These are phyloP conservation scores for Nesospiza acunhae DNA, from an alignment of 2,113 vertebrate genomes.

Conservation along the genomic window DNA sequence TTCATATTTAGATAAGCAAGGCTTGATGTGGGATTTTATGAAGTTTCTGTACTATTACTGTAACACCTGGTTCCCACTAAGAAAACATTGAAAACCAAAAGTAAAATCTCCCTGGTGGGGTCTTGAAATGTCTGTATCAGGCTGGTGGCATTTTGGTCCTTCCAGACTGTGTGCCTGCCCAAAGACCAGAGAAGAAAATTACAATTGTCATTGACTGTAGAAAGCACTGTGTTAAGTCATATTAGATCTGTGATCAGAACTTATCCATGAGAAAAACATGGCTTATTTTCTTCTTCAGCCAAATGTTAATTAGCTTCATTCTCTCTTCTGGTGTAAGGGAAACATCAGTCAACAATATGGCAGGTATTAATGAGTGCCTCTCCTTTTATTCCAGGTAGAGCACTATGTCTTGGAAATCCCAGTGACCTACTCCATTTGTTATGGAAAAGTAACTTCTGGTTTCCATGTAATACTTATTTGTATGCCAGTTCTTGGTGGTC, in stretches of 20 bases:
- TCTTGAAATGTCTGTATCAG: not conserved
- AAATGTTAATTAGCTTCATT: not conserved
- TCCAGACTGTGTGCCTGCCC: not conserved
- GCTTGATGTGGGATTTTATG: constrained; percentile 2
- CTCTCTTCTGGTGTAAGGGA: not conserved
- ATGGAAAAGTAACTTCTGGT: not conserved
- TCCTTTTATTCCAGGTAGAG: not conserved
- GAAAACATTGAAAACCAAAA: not conserved
- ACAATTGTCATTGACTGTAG: not conserved
- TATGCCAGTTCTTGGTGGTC: not conserved
- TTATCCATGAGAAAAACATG: not conserved
- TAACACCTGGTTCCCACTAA: not conserved
- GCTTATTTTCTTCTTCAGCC: not conserved
- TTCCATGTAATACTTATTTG: not conserved
- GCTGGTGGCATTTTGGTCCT: not conserved
- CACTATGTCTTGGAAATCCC: not conserved
- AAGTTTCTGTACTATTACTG: not conserved
- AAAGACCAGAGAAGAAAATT: not conserved
- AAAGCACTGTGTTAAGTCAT: not conserved
- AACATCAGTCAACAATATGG: not conserved
- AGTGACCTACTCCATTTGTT: not conserved
- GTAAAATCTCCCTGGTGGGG: not conserved
- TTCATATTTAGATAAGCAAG: constrained; percentile 1
- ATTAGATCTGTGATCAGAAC: not conserved
- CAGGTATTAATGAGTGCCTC: not conserved